A percentile compares a stretch with the other conserved stretches of the same genome.
These are phyloP conservation scores for Xestia sexstrigata DNA, from an alignment of 2,888 invertebrate genomes.

Conservation along the genomic window DNA sequence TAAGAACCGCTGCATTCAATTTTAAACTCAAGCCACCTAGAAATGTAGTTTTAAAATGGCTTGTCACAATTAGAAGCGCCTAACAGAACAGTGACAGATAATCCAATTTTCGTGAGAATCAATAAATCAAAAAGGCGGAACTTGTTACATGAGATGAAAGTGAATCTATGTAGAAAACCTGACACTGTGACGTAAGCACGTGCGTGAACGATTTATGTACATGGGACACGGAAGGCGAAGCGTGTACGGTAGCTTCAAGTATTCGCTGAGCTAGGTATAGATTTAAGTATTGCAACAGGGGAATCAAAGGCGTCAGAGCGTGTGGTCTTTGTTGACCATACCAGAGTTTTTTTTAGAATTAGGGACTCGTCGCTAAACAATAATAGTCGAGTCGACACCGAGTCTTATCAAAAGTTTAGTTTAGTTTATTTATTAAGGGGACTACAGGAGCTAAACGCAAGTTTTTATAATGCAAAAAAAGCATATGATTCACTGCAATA, in stretches of 20 bases:
- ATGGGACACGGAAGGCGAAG: constrained; percentile 6
- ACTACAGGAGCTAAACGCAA: too few species aligned
- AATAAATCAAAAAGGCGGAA: constrained; percentile 46
- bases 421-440: too few species aligned
- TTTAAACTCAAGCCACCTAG: not conserved
- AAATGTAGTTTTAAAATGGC: constrained; percentile 8
- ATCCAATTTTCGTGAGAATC: constrained; percentile 41
- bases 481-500: too few species aligned
- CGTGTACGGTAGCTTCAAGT: not conserved
- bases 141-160: constrained; percentile 47
- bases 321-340: not conserved
- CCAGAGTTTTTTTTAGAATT: not conserved
- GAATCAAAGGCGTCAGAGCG: not conserved
- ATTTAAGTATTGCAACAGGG: not conserved
- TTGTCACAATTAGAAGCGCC: not conserved
- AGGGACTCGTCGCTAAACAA: not conserved
- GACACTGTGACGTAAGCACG: constrained; percentile 16
- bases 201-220: not conserved
- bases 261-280: not conserved
- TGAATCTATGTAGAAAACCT: constrained; percentile 30
- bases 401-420: not conserved
- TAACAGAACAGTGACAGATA: constrained; percentile 21
- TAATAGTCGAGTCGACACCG: not conserved
- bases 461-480: too few species aligned
- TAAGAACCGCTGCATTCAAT: not conserved